phyloP scores from a whole-genome alignment of 2,797 vertebrate genomes.

The Gymnothorax reevesii region DNA sequence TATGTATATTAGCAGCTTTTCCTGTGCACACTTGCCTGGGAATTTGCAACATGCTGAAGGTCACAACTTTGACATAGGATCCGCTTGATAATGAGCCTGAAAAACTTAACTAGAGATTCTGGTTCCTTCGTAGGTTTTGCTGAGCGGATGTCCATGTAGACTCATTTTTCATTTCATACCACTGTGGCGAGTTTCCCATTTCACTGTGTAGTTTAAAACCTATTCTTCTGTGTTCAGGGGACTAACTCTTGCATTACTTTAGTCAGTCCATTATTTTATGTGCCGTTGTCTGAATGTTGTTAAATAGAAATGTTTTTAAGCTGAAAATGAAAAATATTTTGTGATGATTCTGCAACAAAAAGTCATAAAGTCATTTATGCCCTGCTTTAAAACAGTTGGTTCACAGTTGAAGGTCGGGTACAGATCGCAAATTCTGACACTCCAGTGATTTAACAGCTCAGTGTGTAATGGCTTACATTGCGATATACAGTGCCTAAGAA shows the following conservation, averaged over 20 bases:
- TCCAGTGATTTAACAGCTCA: neutral
- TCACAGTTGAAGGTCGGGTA: neutral
- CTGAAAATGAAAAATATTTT: neutral
- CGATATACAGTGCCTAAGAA: too few species aligned
- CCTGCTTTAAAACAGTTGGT: neutral
- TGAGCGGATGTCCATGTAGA: neutral
- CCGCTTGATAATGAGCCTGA: neutral
- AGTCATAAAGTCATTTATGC: neutral
- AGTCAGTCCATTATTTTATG: neutral
- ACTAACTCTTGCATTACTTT: neutral
- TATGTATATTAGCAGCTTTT: neutral
- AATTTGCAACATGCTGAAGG: neutral
- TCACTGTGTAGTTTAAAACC: neutral
- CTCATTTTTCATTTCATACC: neutral
- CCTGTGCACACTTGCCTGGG: neutral
- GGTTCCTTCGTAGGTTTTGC: neutral
- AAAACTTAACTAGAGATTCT: neutral
- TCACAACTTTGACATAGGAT: neutral
- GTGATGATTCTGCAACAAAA: neutral
- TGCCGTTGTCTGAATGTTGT: neutral
- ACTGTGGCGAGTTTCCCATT: neutral
- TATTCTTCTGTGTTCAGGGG: neutral
- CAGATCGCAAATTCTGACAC: neutral
- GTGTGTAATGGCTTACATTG: neutral
- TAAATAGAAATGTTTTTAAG: neutral